Conservation (phyloP, 2,888 invertebrate genomes). For the Euplagia quadripunctaria region DNA sequence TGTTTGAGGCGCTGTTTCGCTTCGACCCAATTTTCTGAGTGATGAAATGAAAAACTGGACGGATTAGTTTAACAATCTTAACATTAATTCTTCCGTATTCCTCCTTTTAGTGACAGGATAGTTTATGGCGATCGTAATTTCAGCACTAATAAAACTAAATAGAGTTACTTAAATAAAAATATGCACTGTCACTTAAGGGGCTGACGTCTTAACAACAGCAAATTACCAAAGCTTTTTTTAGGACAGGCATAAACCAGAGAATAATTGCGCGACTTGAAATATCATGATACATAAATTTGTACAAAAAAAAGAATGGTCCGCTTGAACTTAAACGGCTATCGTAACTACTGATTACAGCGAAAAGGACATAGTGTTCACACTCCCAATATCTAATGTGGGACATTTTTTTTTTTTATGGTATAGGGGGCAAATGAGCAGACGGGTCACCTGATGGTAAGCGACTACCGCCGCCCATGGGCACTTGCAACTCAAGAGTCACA, state of each 20-base stretch:
- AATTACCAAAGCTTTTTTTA: not conserved
- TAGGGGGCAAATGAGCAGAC: no score
- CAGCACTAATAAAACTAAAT: slow-evolving; percentile 47
- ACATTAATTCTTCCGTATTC: slow-evolving; percentile 69
- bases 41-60: slow-evolving; percentile 66
- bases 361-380: no score
- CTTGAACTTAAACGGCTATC: not conserved
- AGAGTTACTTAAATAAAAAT: slow-evolving; percentile 54
- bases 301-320: not conserved
- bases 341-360: no score
- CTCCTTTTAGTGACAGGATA: slow-evolving; percentile 66
- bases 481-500: no score
- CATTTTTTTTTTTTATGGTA: no score
- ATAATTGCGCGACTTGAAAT: not conserved
- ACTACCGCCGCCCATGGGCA: no score
- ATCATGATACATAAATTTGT: not conserved
- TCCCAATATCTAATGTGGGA: no score
- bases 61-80: slow-evolving; percentile 63
- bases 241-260: not conserved
- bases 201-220: slow-evolving; percentile 17
- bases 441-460: no score
- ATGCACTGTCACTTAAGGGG: slow-evolving; percentile 34
- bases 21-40: slow-evolving; percentile 70
- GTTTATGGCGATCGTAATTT: slow-evolving; percentile 67
- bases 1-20: slow-evolving; percentile 61